Conservation (phyloP, 1,140 invertebrate species). For the Helicoverpa armigera region DNA sequence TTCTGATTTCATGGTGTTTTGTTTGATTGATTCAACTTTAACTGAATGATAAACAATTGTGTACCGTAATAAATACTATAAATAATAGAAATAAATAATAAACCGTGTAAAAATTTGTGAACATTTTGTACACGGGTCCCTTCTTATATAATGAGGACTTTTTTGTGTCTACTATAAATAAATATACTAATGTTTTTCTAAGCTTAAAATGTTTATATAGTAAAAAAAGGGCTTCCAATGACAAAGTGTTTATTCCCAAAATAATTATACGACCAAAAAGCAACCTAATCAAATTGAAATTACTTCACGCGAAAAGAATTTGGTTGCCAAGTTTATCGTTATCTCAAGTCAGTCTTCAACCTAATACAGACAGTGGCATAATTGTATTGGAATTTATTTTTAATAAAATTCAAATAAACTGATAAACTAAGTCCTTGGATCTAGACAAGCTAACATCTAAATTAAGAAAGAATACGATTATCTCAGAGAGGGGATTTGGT, state of each 20-base stretch:
- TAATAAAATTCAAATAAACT: constrained; percentile 14
- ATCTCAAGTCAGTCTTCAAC: constrained; percentile 3
- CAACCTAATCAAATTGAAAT: constrained; percentile 9
- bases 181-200: no score
- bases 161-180: no score
- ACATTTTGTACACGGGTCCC: no score
- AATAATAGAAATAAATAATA: no score
- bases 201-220: no score
- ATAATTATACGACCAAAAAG: neutral
- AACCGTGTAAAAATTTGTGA: no score
- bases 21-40: no score
- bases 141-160: no score
- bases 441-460: constrained; percentile 12
- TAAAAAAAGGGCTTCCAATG: no score
- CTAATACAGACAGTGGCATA: neutral
- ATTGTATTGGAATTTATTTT: constrained; percentile 30
- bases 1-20: no score
- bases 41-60: no score
- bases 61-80: no score
- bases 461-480: constrained; percentile 8
- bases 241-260: neutral
- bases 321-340: neutral
- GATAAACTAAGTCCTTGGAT: constrained; percentile 1
- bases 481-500: neutral
- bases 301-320: neutral